Percentiles rank a stretch among this genome's conserved stretches.
Conservation (phyloP, 2,888 invertebrate species). For the Pristionchus mayeri region DNA sequence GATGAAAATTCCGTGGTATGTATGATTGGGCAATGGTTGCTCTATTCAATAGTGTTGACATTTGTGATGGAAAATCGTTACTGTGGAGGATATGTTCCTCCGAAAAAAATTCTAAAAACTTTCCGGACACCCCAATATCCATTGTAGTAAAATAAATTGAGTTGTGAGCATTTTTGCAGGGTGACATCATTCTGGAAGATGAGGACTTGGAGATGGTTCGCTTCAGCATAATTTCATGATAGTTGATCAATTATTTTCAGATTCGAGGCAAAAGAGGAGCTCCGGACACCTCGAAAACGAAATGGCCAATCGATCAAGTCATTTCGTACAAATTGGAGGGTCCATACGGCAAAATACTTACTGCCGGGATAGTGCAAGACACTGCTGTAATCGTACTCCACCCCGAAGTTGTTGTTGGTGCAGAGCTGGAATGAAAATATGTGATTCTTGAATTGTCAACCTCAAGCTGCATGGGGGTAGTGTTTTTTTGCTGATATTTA, state of each 20-base stretch:
- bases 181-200: not conserved
- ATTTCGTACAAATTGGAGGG: not conserved
- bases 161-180: no score
- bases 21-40: no score
- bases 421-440: not conserved
- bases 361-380: conserved; percentile 28
- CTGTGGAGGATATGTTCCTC: no score
- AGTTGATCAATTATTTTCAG: not conserved
- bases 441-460: no score
- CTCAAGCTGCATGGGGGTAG: no score
- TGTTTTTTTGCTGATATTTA: no score
- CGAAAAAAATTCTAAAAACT: no score
- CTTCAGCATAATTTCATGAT: not conserved
- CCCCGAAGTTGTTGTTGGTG: conserved; percentile 36
- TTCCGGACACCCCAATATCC: no score
- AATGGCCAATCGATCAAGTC: not conserved
- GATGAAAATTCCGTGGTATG: no score
- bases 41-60: no score
- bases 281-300: not conserved
- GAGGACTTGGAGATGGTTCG: not conserved
- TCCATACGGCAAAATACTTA: not conserved
- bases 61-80: no score
- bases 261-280: not conserved
- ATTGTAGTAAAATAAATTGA: no score
- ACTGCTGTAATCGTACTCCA: conserved; percentile 22